Evolutionary conservation across 2,888 invertebrate genomes (phyloP).

Genomic region (Alentia gelatinosa): DNA sequence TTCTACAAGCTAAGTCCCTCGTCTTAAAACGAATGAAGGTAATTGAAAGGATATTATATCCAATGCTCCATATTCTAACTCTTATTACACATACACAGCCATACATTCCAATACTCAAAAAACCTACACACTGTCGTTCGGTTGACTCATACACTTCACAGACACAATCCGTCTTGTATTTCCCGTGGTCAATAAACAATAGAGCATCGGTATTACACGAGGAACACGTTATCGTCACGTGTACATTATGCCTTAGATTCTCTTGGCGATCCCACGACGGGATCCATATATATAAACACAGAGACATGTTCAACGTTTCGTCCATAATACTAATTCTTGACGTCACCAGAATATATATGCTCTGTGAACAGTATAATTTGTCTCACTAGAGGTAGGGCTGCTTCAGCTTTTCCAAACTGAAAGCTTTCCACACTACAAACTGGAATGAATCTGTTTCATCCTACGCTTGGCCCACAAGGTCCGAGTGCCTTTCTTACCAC

Average conservation of each 20-base stretch:
- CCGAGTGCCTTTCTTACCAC: background rate
- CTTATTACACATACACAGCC: background rate
- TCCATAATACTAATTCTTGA: background rate
- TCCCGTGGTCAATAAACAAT: background rate
- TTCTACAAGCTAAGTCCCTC: background rate
- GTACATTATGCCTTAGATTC: background rate
- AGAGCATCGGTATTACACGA: background rate
- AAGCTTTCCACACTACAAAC: slow-evolving; percentile 27
- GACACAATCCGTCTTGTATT: background rate
- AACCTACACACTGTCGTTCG: background rate
- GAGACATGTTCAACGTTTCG: background rate
- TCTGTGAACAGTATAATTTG: background rate
- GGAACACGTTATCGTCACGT: background rate
- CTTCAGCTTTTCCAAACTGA: slow-evolving; percentile 2
- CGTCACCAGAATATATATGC: slow-evolving; percentile 8
- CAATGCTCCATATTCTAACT: background rate
- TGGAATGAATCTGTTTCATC: slow-evolving; percentile 48
- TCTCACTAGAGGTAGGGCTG: slow-evolving; percentile 14
- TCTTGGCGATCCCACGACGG: background rate
- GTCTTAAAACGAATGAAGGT: background rate
- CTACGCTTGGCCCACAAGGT: slow-evolving; percentile 43
- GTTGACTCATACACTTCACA: background rate
- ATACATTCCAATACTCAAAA: background rate
- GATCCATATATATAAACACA: background rate
- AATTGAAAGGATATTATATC: background rate